phyloP scores from a whole-genome alignment of 2,113 vertebrate genomes.

The Scopus umbretta region DNA sequence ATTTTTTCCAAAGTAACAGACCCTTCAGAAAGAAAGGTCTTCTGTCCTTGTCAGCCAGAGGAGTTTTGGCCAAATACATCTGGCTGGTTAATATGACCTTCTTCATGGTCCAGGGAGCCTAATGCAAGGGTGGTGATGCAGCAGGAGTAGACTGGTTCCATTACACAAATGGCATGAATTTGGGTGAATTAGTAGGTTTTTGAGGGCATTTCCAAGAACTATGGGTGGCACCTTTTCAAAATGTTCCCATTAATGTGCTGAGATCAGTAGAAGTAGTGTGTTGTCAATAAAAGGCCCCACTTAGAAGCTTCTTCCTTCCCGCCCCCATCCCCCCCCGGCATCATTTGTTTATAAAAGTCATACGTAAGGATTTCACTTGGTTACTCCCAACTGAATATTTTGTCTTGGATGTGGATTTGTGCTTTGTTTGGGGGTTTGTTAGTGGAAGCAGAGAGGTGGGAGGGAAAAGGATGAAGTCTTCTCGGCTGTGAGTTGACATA shows the following conservation, averaged over 20 bases:
- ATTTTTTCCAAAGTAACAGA: background rate
- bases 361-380: background rate
- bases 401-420: background rate
- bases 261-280: background rate
- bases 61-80: background rate
- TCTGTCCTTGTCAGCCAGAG: background rate
- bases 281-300: background rate
- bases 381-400: background rate
- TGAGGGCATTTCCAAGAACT: slow-evolving; percentile 44
- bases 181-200: background rate
- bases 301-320: background rate
- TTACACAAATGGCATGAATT: background rate
- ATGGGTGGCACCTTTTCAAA: slow-evolving; percentile 7
- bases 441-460: background rate
- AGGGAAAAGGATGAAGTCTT: background rate
- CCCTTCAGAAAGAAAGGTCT: background rate
- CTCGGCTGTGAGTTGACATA: rapidly evolving
- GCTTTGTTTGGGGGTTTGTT: background rate
- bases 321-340: background rate
- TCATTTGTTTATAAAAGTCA: slow-evolving; percentile 18
- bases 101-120: background rate
- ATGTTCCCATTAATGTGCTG: background rate
- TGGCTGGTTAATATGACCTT: background rate
- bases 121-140: background rate
- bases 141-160: background rate